Base-by-base conservation (phyloP, 1,140 invertebrate genomes). In the Plutomurus gul region DNA sequence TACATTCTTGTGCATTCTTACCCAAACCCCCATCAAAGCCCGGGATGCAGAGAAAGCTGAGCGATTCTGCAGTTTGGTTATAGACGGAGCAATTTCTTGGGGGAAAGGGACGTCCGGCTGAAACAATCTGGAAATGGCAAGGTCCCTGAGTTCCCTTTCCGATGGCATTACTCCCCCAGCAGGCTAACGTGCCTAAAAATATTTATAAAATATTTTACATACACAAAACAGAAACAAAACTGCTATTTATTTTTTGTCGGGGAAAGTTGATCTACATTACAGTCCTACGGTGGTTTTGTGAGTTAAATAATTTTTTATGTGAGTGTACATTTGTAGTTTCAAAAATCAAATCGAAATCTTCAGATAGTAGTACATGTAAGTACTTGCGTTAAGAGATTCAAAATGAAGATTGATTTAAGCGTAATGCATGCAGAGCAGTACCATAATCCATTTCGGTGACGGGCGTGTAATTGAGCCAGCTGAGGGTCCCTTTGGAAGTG, bases 381-480 rank as follows among this genome's bases (percentile, higher is more conserved):
- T n/a, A n/a, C n/a, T n/a, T n/a, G n/a, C n/a, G n/a, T n/a, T n/a
- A n/a, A 56, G 51, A 10, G 70, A n/a, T 6, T 30, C 70, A 36
- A 74, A 74, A 18, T 74, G 30, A 74, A 6, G 7, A 74, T 18
- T 33, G 36, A 78, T 33, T 16, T 43, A 3, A 72, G 65, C 4
- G 76, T 78, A n/a, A n/a, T n/a, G n/a, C n/a, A n/a, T n/a, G n/a
- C n/a, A n/a, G n/a, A n/a, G n/a, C n/a, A n/a, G n/a, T n/a, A 3
- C 78, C 95, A 85, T 95, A 96, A 87, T 96, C 94, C 87, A 94
- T 90, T 86, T 95, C 94, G 5, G 91, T 91, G 22, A 90, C 90
- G 1, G 94, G 94, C 0, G 93, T 95, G 86, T 95, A 95, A 86
- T 94, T 93, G 30, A 95, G 87, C 3, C 90, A 90, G n/a, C 92